Evolutionary conservation across 2,888 invertebrate species (phyloP).

Genomic region (Heliconius hortense): DNA sequence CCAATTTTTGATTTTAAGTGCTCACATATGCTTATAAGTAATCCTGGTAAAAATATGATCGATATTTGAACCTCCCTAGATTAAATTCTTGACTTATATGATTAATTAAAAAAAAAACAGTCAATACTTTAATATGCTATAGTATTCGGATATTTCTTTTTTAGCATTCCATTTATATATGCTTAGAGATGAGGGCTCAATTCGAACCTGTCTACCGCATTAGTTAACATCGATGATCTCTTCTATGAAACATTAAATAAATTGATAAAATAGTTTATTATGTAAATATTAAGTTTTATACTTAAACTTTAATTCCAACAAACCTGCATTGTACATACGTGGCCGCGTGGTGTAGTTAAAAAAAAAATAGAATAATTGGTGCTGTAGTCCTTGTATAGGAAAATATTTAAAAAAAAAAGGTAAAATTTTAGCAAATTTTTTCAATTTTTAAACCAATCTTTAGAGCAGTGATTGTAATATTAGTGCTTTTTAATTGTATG

Average conservation of each 20-base stretch:
- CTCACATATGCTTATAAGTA: background rate
- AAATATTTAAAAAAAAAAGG: background rate
- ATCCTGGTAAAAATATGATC: background rate
- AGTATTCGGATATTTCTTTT: background rate
- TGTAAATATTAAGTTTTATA: constrained; percentile 1
- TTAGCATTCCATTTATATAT: background rate
- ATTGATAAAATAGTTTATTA: background rate
- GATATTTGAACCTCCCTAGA: background rate
- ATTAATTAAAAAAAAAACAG: background rate
- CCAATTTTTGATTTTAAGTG: background rate
- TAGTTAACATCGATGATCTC: constrained; percentile 8
- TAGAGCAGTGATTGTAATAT: background rate
- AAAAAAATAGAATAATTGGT: constrained; percentile 37
- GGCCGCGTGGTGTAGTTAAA: constrained; percentile 32
- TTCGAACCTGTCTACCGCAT: background rate
- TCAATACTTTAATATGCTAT: background rate
- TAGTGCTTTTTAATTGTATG: background rate
- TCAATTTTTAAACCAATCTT: background rate
- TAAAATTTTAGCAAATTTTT: background rate
- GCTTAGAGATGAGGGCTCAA: too few relatives aligned
- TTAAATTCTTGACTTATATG: background rate
- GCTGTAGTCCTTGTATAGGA: constrained; percentile 35
- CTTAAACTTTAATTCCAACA: constrained; percentile 18
- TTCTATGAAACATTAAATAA: background rate
- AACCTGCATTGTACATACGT: constrained; percentile 38